Evolutionary conservation across 2,888 invertebrate species (phyloP), one percentile per base, ranked within the genome.

Genomic region (Erebia aethiops): DNA sequence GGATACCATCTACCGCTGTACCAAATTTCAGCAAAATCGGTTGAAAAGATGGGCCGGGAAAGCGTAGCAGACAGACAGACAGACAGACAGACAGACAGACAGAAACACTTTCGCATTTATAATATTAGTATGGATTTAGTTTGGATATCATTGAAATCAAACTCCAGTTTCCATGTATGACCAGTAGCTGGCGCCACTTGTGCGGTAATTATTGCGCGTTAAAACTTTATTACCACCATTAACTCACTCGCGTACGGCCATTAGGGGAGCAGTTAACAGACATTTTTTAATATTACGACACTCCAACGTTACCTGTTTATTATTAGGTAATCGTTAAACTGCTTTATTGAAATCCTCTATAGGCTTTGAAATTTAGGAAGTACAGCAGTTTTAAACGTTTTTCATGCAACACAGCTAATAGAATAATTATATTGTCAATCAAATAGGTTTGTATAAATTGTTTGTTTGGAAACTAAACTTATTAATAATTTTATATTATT

Each of bases 101-200:
- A n/a, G n/a, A n/a, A n/a, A n/a, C n/a, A n/a, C n/a, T n/a, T n/a
- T n/a, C n/a, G n/a, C n/a, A n/a, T n/a, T n/a, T n/a, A n/a, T n/a
- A n/a, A n/a, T n/a, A n/a, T n/a, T n/a, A n/a, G n/a, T n/a, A n/a
- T n/a, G n/a, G n/a, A n/a, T n/a, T n/a, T n/a, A n/a, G n/a, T n/a
- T n/a, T n/a, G n/a, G n/a, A n/a, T n/a, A n/a, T 35, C 35, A 35
- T 35, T 35, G 11, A 46, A 46, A 60, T 60, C 7, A 52, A 35
- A 11, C n/a, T 13, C 52, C 13, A 16, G 43, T 68, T 68, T 71
- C 65, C 67, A 65, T 65, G 54, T 65, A 58, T 57, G 9, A 26
- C 64, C 72, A 74, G 69, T 76, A 79, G 77, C 74, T 71, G 75
- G 76, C 77, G 77, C 77, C 76, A 79, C 77, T 77, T 77, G 74